These are phyloP conservation scores for Eurystomus glaucurus DNA, from an alignment of 2,797 vertebrate species.

Conservation along the genomic window DNA sequence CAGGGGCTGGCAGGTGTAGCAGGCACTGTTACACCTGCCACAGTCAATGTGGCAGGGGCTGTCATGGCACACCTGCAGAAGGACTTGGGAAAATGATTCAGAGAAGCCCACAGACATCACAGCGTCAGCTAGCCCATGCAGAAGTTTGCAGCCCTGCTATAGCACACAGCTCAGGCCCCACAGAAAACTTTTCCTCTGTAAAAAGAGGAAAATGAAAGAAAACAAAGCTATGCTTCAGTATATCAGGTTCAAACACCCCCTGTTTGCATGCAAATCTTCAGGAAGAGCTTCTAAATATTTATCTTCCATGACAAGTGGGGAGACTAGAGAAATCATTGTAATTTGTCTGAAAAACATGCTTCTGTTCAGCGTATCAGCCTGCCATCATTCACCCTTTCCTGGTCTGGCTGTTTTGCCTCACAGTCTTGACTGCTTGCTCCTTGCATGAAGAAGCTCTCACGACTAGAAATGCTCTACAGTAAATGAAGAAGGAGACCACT, in stretches of 20 bases:
- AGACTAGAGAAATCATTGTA: background rate
- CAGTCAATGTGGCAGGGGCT: accelerated
- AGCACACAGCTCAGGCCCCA: background rate
- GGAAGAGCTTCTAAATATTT: background rate
- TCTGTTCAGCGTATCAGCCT: background rate
- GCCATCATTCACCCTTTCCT: accelerated
- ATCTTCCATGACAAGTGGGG: background rate
- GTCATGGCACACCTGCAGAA: accelerated
- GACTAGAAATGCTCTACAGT: background rate
- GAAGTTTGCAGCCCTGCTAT: background rate
- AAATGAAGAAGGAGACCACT: background rate
- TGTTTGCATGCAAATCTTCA: background rate
- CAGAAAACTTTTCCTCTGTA: background rate
- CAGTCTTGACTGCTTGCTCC: background rate
- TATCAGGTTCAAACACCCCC: background rate
- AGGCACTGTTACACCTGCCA: accelerated
- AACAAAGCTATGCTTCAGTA: background rate
- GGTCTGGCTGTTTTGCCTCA: background rate
- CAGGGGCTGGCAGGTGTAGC: accelerated
- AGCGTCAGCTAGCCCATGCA: background rate
- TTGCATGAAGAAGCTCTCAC: background rate
- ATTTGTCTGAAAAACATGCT: background rate
- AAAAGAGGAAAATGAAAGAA: background rate
- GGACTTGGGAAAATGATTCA: background rate
- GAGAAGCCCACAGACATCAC: accelerated